These are phyloP conservation scores for Germaria angustata DNA, from an alignment of 2,888 invertebrate genomes.

Conservation along the genomic window DNA sequence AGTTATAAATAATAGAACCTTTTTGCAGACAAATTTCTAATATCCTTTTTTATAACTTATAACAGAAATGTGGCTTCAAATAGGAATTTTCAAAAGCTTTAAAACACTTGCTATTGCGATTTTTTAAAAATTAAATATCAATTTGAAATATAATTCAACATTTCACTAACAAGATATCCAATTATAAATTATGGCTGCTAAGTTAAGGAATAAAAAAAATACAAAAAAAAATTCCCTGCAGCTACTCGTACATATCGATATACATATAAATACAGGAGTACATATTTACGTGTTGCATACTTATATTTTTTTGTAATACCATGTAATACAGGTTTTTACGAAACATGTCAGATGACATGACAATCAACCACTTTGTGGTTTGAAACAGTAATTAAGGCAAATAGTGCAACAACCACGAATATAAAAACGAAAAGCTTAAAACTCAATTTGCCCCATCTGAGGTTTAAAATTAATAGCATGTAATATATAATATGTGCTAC, in stretches of 20 bases:
- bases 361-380: conserved; percentile 60
- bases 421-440: not conserved
- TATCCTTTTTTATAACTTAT: not conserved
- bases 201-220: not conserved
- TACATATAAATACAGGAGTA: too few species aligned
- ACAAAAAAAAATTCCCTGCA: not conserved
- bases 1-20: too few species aligned
- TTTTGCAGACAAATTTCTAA: too few species aligned
- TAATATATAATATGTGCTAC: not conserved
- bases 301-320: conserved; percentile 14
- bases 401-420: conserved; percentile 21
- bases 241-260: not conserved
- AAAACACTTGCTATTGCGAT: conserved; percentile 9
- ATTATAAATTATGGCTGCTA: not conserved
- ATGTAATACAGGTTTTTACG: conserved; percentile 28
- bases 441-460: not conserved
- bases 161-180: not conserved
- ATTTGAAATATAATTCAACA: not conserved
- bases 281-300: too few species aligned
- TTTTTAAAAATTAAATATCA: not conserved
- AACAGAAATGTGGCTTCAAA: too few species aligned
- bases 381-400: conserved; percentile 50
- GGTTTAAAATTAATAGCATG: not conserved
- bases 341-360: conserved; percentile 62
- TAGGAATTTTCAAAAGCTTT: conserved; percentile 6